A percentile compares a stretch with the other conserved stretches of the same genome.
Evolutionary conservation across 2,797 vertebrate species (phyloP).

Genomic region (Podarcis siculus): DNA sequence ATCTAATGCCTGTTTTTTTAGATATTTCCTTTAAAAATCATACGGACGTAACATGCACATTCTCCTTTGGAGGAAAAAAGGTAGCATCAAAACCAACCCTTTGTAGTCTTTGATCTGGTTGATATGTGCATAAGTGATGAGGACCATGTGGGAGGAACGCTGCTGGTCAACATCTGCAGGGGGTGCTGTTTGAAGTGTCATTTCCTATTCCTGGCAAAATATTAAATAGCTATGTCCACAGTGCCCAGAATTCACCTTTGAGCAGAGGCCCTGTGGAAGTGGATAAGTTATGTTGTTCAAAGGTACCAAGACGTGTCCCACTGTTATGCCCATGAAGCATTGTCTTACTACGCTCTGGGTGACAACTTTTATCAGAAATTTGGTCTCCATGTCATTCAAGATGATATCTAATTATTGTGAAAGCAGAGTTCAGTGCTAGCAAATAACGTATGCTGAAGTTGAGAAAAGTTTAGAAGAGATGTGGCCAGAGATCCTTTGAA

Average conservation of each 20-base stretch:
- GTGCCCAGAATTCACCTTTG: neutral
- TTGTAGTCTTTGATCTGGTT: constrained; percentile 14
- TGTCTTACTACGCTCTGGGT: neutral
- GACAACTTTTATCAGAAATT: neutral
- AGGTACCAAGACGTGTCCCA: neutral
- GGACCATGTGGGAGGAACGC: neutral
- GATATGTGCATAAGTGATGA: constrained; percentile 6
- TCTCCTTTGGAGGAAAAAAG: neutral
- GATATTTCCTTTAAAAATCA: neutral
- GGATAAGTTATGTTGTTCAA: neutral
- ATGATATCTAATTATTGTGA: neutral
- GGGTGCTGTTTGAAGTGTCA: neutral
- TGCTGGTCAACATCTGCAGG: neutral
- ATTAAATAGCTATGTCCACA: neutral
- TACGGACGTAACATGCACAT: neutral
- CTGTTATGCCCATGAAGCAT: neutral
- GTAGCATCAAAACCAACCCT: neutral
- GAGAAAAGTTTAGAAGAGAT: neutral
- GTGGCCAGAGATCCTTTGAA: neutral
- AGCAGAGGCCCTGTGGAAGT: neutral
- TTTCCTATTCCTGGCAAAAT: neutral
- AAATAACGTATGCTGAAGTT: neutral
- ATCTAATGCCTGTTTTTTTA: neutral
- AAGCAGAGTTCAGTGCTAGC: neutral
- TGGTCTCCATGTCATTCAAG: neutral